These are phyloP conservation scores for Neoascia interrupta DNA, from an alignment of 2,888 invertebrate genomes.

Conservation along the genomic window DNA sequence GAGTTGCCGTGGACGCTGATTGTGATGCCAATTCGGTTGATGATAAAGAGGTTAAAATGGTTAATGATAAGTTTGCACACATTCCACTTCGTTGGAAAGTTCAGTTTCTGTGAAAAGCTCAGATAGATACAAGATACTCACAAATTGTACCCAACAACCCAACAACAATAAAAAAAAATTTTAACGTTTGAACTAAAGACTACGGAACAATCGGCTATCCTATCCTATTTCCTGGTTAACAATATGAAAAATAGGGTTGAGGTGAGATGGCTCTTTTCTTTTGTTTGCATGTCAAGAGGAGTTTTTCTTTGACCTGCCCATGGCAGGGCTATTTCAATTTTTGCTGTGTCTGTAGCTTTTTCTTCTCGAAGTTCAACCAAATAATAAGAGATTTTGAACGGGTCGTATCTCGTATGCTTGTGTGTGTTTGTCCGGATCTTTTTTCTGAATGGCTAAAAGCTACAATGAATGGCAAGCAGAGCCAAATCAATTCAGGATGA, in stretches of 20 bases:
- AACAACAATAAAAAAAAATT: slow-evolving; percentile 4
- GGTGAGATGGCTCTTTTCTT: slow-evolving; percentile 28
- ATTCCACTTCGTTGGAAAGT: slow-evolving; percentile 23
- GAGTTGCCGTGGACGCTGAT: too few relatives aligned
- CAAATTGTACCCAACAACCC: too few relatives aligned
- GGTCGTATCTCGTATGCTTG: too few relatives aligned
- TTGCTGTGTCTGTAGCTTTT: too few relatives aligned
- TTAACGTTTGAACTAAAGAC: slow-evolving; percentile 34
- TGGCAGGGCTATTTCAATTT: slow-evolving; percentile 11
- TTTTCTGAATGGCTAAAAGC: too few relatives aligned
- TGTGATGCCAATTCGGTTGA: too few relatives aligned
- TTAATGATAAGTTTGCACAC: slow-evolving; percentile 39
- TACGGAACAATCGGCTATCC: slow-evolving; percentile 48
- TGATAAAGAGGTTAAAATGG: slow-evolving; percentile 13
- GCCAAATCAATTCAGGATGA: too few relatives aligned
- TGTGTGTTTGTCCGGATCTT: too few relatives aligned
- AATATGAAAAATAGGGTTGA: too few relatives aligned
- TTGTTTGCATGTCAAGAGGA: slow-evolving; percentile 50
- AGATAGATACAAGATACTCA: too few relatives aligned
- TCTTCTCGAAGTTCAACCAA: slow-evolving; percentile 36
- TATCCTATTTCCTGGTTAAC: slow-evolving; percentile 48
- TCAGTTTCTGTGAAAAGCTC: slow-evolving; percentile 16
- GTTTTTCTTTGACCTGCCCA: slow-evolving; percentile 49
- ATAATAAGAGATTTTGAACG: slow-evolving; percentile 26
- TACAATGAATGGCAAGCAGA: too few relatives aligned